Evolutionary conservation across 2,888 invertebrate species (phyloP), one percentile per base, ranked within the genome.

Genomic region (Nemapogon koenigi): DNA sequence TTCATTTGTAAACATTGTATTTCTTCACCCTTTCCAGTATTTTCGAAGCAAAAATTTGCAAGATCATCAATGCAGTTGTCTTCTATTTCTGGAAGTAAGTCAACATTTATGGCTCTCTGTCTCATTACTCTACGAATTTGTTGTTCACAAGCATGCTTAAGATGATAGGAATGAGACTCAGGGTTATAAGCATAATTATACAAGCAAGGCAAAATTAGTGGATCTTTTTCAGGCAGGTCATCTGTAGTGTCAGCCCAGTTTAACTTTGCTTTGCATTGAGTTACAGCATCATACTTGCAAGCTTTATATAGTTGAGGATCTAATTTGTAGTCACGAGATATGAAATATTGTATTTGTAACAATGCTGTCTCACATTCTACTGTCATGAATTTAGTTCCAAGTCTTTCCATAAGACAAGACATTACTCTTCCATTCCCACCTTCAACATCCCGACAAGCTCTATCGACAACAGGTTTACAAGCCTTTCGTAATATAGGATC

Each of bases 291-390:
- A 45, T 86, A 84, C 52, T 87, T 90, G 59, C 98, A 99, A 18
- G 89, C 88, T 55, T 87, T 85, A 59, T 93, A 98, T 29, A 99
- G 71, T 49, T 88, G 88, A 0, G 94, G 91, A 66, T 97, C 96
- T 32, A 97, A 72, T 53, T 91, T 94, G 62, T 94, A 99, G 70
- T 98, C 94, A 51, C 99, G 84, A 0, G 95, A 91, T 43, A 98
- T 87, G 68, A 99, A 99, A 67, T 97, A 99, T 59, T 99, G 97
- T 53, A 99, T 94, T 68, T 97, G 94, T 41, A 98, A 81, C 29
- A 99, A 79, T 6, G 94, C 90, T 45, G 89, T 86, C 75, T 96
- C 94, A 78, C 99, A 99, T 11, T 90, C 88, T 41, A 86, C 84
- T 1, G 85, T 88, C 96, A 98, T 97, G 28, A 85, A 79, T 39